These are phyloP conservation scores for Melieria crassipennis DNA, from an alignment of 2,888 invertebrate species.

Conservation along the genomic window DNA sequence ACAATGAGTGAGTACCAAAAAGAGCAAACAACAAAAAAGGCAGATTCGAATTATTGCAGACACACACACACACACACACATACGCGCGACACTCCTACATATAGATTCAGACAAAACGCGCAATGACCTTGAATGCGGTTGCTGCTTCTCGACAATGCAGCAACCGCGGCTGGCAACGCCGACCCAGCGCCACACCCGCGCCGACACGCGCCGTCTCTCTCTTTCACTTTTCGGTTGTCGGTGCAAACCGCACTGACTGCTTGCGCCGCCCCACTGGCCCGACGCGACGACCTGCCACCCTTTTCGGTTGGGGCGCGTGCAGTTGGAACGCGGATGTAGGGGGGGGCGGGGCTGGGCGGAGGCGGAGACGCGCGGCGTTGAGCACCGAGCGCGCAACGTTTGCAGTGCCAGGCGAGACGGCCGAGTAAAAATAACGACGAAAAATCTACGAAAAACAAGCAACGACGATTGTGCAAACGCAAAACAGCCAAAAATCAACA, in stretches of 20 bases:
- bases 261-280: no score
- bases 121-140: conserved; percentile 46
- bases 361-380: no score
- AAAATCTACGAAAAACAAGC: background rate
- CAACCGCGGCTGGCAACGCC: no score
- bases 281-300: no score
- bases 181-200: no score
- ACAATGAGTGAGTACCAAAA: background rate
- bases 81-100: background rate
- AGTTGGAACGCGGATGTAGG: background rate
- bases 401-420: background rate
- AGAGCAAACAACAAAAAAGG: conserved; percentile 35
- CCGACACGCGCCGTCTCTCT: conserved; percentile 29
- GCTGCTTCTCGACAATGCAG: conserved; percentile 36
- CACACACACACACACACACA: background rate
- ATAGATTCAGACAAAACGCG: background rate
- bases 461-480: conserved; percentile 19
- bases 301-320: background rate
- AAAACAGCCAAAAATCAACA: conserved; percentile 5
- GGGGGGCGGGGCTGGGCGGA: no score
- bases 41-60: background rate
- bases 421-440: background rate
- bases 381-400: no score
- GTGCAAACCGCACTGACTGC: no score
- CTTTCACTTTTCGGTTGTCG: conserved; percentile 20